Evolutionary conservation across 2,888 invertebrate species (phyloP), one percentile per base, ranked within the genome.

Genomic region (Xestia xanthographa): DNA sequence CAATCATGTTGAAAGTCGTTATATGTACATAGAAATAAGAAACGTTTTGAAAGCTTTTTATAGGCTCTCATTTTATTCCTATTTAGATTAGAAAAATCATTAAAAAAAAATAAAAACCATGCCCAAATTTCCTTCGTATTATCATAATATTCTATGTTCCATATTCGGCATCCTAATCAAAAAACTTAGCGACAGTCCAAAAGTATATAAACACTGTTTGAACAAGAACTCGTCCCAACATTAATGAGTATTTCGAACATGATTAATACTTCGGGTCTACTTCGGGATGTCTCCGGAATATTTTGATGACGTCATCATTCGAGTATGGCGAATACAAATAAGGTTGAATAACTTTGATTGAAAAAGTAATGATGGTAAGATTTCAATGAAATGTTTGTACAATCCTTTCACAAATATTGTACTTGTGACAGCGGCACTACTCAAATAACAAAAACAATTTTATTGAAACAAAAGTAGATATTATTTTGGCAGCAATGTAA

Each of bases 151-250:
- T 75, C 41, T 50, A 62, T 69, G n/a, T 68, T 38, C 22, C 5
- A 53, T 29, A 65, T 53, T 34, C 53, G 3, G 29, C 29, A 60
- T 29, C 12, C 20, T 68, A 56, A 80, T 78, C 72, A 80, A 72
- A 78, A 83, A 80, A 80, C 66, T 80, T 77, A 14, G 6, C 29
- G 50, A 77, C 29, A 48, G 41, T 26, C 34, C 48, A 50, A 26
- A 78, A 83, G 58, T 68, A 68, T 41, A 17, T 65, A 67, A 29
- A 41, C 53, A 82, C 83, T 43, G 58, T 76, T 79, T 43, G 38
- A 34, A 79, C 77, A 82, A 66, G 67, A 80, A 83, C 53, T 83
- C 78, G 58, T 50, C 58, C 43, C 58, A 83, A 80, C 79, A 83
- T 83, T 65, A 78, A 80, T 80, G 68, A 80, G 83, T 72, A 80